phyloP scores from a whole-genome alignment of 2,888 invertebrate genomes.

The Patella depressa region DNA sequence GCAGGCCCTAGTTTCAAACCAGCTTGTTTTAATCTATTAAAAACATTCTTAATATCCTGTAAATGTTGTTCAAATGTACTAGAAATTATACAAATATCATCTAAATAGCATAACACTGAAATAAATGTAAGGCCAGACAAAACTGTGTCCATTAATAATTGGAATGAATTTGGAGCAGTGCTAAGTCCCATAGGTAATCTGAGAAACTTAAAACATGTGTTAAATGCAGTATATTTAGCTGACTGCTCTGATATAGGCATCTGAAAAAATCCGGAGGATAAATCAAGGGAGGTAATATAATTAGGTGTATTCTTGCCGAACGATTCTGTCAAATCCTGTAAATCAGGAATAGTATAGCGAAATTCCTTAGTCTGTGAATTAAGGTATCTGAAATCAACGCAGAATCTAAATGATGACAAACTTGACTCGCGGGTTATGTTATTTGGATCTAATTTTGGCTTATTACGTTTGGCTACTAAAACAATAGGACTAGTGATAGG shows the following conservation, averaged over 20 bases:
- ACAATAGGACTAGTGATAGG: slow-evolving; percentile 19
- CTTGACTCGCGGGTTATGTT: slow-evolving; percentile 23
- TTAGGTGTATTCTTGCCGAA: slow-evolving; percentile 35
- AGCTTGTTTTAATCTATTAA: slow-evolving; percentile 13
- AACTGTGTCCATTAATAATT: slow-evolving; percentile 38
- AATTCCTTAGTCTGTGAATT: slow-evolving; percentile 36
- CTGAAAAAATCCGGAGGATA: slow-evolving; percentile 39
- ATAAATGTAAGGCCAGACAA: slow-evolving; percentile 30
- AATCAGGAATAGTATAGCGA: slow-evolving; percentile 27
- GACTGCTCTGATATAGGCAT: slow-evolving; percentile 21
- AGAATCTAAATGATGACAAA: slow-evolving; percentile 18
- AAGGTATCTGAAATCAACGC: slow-evolving; percentile 23
- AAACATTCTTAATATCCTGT: slow-evolving; percentile 27
- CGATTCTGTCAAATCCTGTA: slow-evolving; percentile 38
- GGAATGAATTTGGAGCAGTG: slow-evolving; percentile 34
- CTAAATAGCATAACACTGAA: slow-evolving; percentile 35
- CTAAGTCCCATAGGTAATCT: slow-evolving; percentile 37
- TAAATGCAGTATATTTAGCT: slow-evolving; percentile 32
- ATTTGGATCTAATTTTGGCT: slow-evolving; percentile 17
- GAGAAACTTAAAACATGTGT: slow-evolving; percentile 36
- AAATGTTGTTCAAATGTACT: slow-evolving; percentile 27
- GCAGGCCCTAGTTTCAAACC: too few relatives aligned
- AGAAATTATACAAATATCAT: slow-evolving; percentile 34
- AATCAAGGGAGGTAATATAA: slow-evolving; percentile 35
- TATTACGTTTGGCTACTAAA: slow-evolving; percentile 26